Percentiles rank a stretch among this genome's conserved stretches.
Evolutionary conservation across 2,888 invertebrate species (phyloP).

Genomic region (Ditylenchus weischeri): DNA sequence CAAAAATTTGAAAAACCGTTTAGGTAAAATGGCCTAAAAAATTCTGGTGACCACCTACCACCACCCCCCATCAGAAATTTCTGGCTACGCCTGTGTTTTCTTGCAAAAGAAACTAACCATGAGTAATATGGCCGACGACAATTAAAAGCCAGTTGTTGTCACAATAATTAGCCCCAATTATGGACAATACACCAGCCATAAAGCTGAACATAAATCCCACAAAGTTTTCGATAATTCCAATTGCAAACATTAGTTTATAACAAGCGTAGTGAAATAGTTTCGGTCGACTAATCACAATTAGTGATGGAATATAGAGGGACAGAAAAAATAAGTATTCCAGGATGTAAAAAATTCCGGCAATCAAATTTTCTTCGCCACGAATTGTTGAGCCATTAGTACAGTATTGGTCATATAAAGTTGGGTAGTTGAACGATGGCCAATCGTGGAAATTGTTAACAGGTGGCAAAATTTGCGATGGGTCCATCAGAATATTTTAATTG

Average conservation of each 20-base stretch:
- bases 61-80: too few species aligned
- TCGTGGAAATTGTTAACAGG: neutral
- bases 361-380: conserved; percentile 9
- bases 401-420: neutral
- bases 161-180: conserved; percentile 10
- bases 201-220: conserved; percentile 15
- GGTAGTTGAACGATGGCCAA: conserved; percentile 2
- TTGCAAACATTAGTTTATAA: conserved; percentile 19
- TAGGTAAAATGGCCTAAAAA: too few species aligned
- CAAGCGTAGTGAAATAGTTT: conserved; percentile 12
- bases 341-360: conserved; percentile 12
- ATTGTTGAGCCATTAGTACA: neutral
- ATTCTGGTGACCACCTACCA: too few species aligned
- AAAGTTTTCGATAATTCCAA: conserved; percentile 16
- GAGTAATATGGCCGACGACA: conserved; percentile 3
- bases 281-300: conserved; percentile 10
- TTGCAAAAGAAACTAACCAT: too few species aligned
- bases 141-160: conserved; percentile 9
- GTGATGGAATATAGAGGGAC: conserved; percentile 15
- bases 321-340: conserved; percentile 4
- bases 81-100: too few species aligned
- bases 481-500: neutral
- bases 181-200: conserved; percentile 13
- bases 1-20: too few species aligned
- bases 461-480: neutral